These are phyloP conservation scores for Ennomos fuscantarius DNA, from an alignment of 2,888 invertebrate genomes.

Conservation along the genomic window DNA sequence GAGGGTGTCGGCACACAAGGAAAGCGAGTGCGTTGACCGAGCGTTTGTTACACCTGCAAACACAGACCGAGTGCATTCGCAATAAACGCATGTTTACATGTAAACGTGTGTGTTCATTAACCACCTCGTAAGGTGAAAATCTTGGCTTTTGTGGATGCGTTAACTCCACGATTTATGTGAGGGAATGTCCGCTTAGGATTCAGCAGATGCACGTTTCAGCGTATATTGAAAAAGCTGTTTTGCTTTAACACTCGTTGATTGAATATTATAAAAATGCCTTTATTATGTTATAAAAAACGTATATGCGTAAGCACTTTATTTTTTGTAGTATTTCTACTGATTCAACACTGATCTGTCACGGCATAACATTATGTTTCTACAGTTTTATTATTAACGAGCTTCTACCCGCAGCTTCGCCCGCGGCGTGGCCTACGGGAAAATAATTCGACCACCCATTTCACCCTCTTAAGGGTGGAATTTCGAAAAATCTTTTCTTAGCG, in stretches of 20 bases:
- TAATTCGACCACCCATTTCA: no score
- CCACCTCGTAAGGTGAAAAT: conserved; percentile 54
- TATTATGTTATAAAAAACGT: no score
- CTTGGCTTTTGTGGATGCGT: conserved; percentile 42
- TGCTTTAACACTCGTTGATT: neutral
- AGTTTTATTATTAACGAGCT: no score
- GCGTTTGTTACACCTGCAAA: conserved; percentile 79
- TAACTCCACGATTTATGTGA: conserved; percentile 31
- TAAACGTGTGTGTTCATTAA: conserved; percentile 63
- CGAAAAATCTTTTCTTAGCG: no score
- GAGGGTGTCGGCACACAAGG: conserved; percentile 33
- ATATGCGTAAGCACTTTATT: no score
- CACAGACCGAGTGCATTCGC: conserved; percentile 61
- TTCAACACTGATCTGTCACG: no score
- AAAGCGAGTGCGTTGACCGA: conserved; percentile 70
- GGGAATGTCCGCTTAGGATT: conserved; percentile 18
- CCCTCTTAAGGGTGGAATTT: no score
- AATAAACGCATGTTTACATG: conserved; percentile 57
- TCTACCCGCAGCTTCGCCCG: no score
- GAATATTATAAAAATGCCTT: no score
- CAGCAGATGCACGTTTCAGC: conserved; percentile 13
- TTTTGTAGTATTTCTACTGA: no score
- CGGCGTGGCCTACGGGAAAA: no score
- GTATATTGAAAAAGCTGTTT: conserved; percentile 4
- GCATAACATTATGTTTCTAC: no score